phyloP scores from a whole-genome alignment of 2,888 invertebrate genomes.

The Seira musarum region DNA sequence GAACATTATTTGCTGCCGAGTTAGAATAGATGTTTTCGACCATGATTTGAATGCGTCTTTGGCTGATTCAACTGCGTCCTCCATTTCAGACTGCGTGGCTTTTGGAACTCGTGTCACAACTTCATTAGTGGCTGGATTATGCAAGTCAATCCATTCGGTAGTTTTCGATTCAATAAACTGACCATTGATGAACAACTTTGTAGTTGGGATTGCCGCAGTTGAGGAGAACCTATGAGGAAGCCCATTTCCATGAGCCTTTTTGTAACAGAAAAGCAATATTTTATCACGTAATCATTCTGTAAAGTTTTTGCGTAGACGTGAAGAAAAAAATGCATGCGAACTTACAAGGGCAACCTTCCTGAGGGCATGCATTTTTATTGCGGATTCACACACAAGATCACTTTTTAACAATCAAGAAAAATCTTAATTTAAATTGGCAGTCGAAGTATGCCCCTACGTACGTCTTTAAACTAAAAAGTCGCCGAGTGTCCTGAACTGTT shows the following conservation, averaged over 20 bases:
- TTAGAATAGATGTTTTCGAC: slow-evolving; percentile 92
- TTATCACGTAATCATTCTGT: no score
- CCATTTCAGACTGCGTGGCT: slow-evolving; percentile 90
- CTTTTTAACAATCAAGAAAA: no score
- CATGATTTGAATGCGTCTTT: slow-evolving; percentile 87
- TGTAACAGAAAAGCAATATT: no score
- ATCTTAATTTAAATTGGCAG: no score
- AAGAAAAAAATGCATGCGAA: no score
- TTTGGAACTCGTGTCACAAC: slow-evolving; percentile 87
- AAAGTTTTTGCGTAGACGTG: no score
- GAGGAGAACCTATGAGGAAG: slow-evolving; percentile 33
- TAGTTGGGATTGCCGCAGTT: slow-evolving; percentile 78
- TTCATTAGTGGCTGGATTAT: slow-evolving; percentile 95
- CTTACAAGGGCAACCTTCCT: slow-evolving; percentile 45
- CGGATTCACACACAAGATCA: no score
- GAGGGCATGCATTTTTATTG: slow-evolving; percentile 49
- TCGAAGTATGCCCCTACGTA: no score
- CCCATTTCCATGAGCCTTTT: background rate
- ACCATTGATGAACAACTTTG: slow-evolving; percentile 96
- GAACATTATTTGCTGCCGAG: slow-evolving; percentile 94
- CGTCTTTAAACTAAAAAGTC: background rate
- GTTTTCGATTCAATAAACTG: slow-evolving; percentile 94
- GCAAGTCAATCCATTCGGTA: slow-evolving; percentile 94
- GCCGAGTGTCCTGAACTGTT: background rate
- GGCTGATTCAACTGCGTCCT: slow-evolving; percentile 88